Percentiles rank a stretch among this genome's conserved stretches.
Conservation (phyloP, 2,113 vertebrate species). For the Psophia crepitans region DNA sequence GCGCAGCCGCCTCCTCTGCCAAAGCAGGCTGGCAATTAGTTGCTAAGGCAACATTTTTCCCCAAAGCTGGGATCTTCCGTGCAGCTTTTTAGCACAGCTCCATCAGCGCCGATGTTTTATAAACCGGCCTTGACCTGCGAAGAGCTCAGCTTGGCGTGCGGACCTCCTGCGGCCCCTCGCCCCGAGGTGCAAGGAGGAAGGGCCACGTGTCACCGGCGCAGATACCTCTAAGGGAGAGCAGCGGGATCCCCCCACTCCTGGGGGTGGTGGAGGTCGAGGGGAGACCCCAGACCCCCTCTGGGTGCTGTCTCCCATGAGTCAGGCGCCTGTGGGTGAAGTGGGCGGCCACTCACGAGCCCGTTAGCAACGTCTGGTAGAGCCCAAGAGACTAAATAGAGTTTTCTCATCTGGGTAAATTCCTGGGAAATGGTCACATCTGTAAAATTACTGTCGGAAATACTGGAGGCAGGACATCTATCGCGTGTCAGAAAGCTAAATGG, state of each 20-base stretch:
- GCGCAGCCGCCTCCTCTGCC: background rate
- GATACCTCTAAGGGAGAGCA: too few species aligned
- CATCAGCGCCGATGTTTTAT: rapidly evolving
- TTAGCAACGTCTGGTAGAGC: background rate
- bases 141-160: background rate
- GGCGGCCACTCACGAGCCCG: rapidly evolving
- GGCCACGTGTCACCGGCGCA: rapidly evolving
- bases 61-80: background rate
- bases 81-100: background rate
- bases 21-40: background rate
- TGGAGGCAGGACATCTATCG: background rate
- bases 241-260: background rate
- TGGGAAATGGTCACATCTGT: background rate
- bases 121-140: background rate
- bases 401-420: background rate
- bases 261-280: too few species aligned
- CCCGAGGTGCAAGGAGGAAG: too few species aligned
- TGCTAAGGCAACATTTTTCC: background rate
- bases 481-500: background rate
- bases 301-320: background rate
- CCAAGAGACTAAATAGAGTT: background rate
- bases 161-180: background rate
- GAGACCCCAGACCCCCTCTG: background rate
- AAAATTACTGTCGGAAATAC: background rate
- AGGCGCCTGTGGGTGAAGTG: background rate